Evolutionary conservation across 2,888 invertebrate species (phyloP), one percentile per base, ranked within the genome.

Genomic region (Tricholauxania praeusta): DNA sequence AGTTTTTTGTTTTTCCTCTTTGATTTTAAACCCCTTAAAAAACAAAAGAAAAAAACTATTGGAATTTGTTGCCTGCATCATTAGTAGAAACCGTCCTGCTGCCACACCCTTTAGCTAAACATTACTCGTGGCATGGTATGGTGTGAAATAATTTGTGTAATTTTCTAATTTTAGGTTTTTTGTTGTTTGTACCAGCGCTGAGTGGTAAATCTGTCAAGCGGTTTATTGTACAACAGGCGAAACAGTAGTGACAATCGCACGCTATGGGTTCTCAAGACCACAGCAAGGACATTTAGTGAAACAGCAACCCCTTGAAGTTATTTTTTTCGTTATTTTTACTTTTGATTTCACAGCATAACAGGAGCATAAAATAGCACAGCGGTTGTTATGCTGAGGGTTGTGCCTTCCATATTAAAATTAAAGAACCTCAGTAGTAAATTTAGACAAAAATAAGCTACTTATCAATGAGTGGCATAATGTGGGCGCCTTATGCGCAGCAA

Each of bases 131-230:
- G 17, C 69, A 12, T 28, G 12, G 32, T 39, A 12, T 22, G 49
- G 68, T 59, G 64, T 64, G 64, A 67, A 67, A 47, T 39, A 67
- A 57, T 67, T 68, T 47, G 59, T 68, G 68, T 68, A 39, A 68
- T 68, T 59, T 68, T 68, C 67, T 68, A 68, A 68, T 68, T 68
- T 59, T 59, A 59, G 68, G n/a, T 12, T 28, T 52, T 62, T 32
- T 17, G 28, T 39, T 19, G 17, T 47, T 22, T 22, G 67, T 28
- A 28, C 28, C 28, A 28, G 47, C 22, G 47, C 19, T 32, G 71
- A 48, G 64, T 65, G 71, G 49, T 59, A 59, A 71, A 67, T 63
- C 68, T 63, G 68, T 72, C 48, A 48, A 68, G 53, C 68, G 55
- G 64, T 47, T 68, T 51, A 28, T 47, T 8, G 28, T 19, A 22